Evolutionary conservation across 2,888 invertebrate genomes (phyloP), one percentile per base, ranked within the genome.

Genomic region (Limnephilus rhombicus): DNA sequence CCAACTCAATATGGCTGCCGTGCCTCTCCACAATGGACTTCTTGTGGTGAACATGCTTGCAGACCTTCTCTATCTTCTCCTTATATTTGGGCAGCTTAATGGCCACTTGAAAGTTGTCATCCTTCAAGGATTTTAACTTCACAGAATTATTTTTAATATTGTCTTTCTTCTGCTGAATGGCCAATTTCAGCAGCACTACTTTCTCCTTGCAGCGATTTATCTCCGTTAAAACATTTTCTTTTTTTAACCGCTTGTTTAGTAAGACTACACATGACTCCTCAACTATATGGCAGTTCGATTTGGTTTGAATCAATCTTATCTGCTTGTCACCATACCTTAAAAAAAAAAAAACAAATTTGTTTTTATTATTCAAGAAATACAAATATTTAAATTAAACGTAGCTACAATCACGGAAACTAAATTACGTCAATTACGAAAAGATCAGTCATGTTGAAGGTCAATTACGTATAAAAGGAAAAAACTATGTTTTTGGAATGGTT

Each of bases 251-350:
- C 93, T 94, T 95, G 87, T 95, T 94, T 53, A 96, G 94, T 89
- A 95, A 94, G 92, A 95, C 95, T 90, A 94, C 94, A 94, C 97
- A 97, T 94, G 96, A 95, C 93, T 97, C 96, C 93, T 97, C 95
- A 11, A 97, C 94, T 93, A 96, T 96, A 94, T 96, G 95, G 94
- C 96, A 95, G 93, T 97, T 97, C 86, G 96, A 96, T 95, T 97
- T 97, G 93, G 97, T 94, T 93, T 96, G 95, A 94, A 96, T 95
- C 92, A 97, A 95, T 94, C 97, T 96, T 93, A 96, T 95, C 94
- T 97, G 97, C 95, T 97, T 97, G 94, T 97, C 97, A 93, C 96
- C 96, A 95, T 97, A 97, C 94, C 97, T 97, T 94, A 13, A 92
- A n/a, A 31, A 87, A 7, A 53, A 4, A 18, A 68, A 68, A 53